phyloP scores from a whole-genome alignment of 2,797 vertebrate species.

The Meda fulgida region DNA sequence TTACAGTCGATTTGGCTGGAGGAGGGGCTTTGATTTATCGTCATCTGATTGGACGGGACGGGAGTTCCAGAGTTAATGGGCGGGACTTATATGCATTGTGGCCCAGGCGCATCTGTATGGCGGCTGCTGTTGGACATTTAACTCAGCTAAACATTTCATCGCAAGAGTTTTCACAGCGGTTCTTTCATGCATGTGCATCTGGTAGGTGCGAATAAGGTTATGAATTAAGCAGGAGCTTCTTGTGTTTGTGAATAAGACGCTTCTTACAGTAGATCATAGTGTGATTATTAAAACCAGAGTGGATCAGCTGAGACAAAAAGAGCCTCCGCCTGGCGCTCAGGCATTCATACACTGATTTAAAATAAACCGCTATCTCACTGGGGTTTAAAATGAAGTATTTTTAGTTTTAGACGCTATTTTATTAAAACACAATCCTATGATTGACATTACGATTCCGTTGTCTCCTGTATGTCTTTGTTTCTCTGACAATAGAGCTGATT shows the following conservation, averaged over 20 bases:
- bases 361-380: neutral
- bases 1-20: neutral
- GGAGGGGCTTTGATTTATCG: slow-evolving; percentile 16
- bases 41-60: slow-evolving; percentile 53
- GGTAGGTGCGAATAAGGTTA: neutral
- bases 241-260: neutral
- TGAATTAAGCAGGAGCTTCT: neutral
- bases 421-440: neutral
- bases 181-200: slow-evolving; percentile 5
- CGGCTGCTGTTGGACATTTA: slow-evolving; percentile 40
- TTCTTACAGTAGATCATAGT: neutral
- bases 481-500: slow-evolving; percentile 1
- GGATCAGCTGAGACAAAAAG: slow-evolving; percentile 29
- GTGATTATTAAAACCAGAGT: neutral
- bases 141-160: slow-evolving; percentile 18
- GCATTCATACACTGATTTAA: neutral
- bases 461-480: slow-evolving; percentile 13
- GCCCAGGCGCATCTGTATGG: slow-evolving; percentile 73
- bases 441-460: neutral
- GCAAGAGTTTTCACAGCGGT: neutral
- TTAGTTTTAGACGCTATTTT: neutral
- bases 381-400: neutral
- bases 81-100: slow-evolving; percentile 69
- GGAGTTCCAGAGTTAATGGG: slow-evolving; percentile 62
- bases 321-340: neutral